These are phyloP conservation scores for Pseudonaja textilis DNA, from an alignment of 2,113 vertebrate species.

Conservation along the genomic window DNA sequence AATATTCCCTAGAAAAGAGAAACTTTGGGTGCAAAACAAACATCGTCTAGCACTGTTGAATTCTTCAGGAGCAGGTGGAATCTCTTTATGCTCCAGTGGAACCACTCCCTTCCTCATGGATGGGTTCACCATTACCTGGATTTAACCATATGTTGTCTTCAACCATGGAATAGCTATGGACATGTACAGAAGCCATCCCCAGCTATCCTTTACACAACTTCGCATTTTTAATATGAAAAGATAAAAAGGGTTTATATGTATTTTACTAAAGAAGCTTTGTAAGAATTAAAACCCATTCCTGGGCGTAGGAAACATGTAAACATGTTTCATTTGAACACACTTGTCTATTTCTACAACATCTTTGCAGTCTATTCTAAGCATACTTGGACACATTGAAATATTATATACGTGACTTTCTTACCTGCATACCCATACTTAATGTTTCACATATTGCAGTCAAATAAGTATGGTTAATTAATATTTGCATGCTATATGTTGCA, in stretches of 20 bases:
- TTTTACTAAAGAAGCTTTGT: neutral
- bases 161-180: neutral
- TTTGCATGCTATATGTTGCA: neutral
- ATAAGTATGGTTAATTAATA: neutral
- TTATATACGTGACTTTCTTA: neutral
- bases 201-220: neutral
- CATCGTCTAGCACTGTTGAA: neutral
- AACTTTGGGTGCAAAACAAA: neutral
- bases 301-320: neutral
- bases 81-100: neutral
- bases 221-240: neutral
- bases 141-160: neutral
- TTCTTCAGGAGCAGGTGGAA: neutral
- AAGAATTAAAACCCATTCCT: neutral
- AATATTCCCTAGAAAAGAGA: neutral
- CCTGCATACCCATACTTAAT: neutral
- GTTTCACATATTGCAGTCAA: neutral
- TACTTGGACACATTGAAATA: neutral
- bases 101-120: neutral
- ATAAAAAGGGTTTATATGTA: neutral
- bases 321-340: neutral
- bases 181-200: neutral
- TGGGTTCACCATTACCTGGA: neutral
- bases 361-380: neutral
- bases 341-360: neutral